Base-by-base conservation (phyloP, 2,888 invertebrate species). In the Nomada ferruginata region DNA sequence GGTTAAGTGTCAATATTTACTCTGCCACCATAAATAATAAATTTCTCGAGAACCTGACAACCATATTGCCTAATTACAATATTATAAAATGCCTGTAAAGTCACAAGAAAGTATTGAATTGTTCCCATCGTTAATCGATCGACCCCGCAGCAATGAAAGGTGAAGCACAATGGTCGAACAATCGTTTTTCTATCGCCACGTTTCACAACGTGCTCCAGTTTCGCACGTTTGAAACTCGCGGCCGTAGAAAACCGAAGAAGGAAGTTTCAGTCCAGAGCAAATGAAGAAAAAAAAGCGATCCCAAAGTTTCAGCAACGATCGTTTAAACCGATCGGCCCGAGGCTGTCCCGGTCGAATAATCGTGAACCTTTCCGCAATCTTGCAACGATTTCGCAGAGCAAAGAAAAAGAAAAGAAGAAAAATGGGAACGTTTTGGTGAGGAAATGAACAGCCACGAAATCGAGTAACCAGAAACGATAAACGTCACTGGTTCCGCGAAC, bases 401-500 rank as follows among this genome's bases (percentile, higher is more conserved):
- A 69, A 7, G 36, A 36, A 36, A 36, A 36, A 36, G 36, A 36
- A 36, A 36, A 5, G 36, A 5, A 36, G 36, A 36, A 70, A 61
- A 52, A 36, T 11, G 47, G 47, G 47, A 13, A 47, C 47, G 47
- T 47, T 15, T 20, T 9, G 20, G 13, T 26, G 55, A n/a, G 65
- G 73, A 65, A 79, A 64, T 57, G 53, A 36, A 36, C 81, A 60
- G 59, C 72, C 69, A 81, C 77, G 74, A 71, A 59, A 79, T 66
- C 59, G 85, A 52, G 69, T 78, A 81, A 82, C 78, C 78, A 87
- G 86, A 68, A 71, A 55, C 82, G 59, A 79, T 29, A 72, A 82
- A 65, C 61, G 23, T 71, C 75, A 75, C 69, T 73, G 71, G 79
- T 88, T 88, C 87, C 64, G 50, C 77, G 88, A 87, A 87, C 79